A percentile compares a stretch with the other conserved stretches of the same genome.
Conservation (phyloP, 2,797 vertebrate genomes). For the Tragelaphus oryx region DNA sequence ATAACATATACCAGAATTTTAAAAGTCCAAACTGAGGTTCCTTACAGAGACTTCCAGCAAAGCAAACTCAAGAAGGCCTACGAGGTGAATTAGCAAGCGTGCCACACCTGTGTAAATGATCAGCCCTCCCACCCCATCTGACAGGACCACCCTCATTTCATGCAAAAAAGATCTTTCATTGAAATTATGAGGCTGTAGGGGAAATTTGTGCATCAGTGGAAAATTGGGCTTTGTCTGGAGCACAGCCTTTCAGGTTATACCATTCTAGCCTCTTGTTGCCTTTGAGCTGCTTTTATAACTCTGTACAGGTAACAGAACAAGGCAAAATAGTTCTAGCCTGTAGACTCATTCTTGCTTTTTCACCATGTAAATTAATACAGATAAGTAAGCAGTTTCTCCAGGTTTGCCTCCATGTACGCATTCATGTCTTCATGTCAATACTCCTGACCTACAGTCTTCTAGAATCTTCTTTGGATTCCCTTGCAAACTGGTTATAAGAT, state of each 20-base stretch:
- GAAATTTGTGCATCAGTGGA: not conserved
- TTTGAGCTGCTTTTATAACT: not conserved
- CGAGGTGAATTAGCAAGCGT: not conserved
- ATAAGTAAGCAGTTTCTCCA: not conserved
- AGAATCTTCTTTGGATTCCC: slow-evolving; percentile 14
- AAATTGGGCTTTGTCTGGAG: not conserved
- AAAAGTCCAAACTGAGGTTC: not conserved
- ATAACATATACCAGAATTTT: not conserved
- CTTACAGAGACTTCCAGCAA: not conserved
- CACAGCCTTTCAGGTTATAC: not conserved
- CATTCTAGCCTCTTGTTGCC: not conserved
- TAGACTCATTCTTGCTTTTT: not conserved
- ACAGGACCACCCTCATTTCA: not conserved
- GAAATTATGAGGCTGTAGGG: not conserved
- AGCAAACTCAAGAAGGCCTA: not conserved
- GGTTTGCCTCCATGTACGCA: not conserved
- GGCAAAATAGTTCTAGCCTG: not conserved
- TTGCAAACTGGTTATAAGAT: not conserved
- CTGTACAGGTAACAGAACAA: not conserved
- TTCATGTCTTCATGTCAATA: not conserved
- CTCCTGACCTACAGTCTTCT: not conserved
- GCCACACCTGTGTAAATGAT: not conserved
- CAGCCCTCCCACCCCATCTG: not conserved
- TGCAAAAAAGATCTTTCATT: not conserved
- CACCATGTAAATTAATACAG: not conserved